Percentiles rank a stretch among this genome's conserved stretches.
These are phyloP conservation scores for Phrynocephalus vlangalii DNA, from an alignment of 2,797 vertebrate genomes.

Conservation along the genomic window DNA sequence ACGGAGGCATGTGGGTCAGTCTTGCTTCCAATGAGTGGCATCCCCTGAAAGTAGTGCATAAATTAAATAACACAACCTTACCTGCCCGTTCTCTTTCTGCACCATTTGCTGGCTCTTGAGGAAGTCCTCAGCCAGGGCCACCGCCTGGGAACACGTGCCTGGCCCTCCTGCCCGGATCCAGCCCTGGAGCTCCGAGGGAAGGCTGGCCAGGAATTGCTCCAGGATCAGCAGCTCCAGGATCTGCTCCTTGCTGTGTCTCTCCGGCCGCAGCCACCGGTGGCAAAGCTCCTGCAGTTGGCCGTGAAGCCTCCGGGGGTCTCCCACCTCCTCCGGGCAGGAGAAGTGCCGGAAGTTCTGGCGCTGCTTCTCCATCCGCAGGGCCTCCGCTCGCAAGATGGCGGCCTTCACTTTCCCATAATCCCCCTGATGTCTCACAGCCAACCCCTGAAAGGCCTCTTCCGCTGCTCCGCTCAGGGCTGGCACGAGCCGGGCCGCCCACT, in stretches of 20 bases:
- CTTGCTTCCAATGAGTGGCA: neutral
- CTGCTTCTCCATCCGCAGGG: neutral
- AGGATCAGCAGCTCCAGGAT: neutral
- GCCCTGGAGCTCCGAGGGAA: conserved; percentile 36
- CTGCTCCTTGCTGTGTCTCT: no score
- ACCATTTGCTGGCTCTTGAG: neutral
- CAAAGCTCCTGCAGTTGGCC: no score
- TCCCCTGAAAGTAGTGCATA: no score
- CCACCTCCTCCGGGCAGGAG: neutral
- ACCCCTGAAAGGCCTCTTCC: no score
- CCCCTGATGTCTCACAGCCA: no score
- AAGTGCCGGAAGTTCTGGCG: conserved; percentile 11
- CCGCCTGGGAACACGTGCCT: conserved; percentile 27
- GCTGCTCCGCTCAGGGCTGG: no score
- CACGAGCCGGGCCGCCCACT: neutral
- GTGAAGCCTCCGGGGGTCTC: no score
- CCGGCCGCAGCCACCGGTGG: no score
- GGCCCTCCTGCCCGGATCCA: conserved; percentile 36
- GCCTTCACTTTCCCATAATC: neutral
- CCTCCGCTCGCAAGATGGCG: no score
- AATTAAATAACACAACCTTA: conserved; percentile 5
- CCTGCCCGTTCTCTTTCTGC: neutral
- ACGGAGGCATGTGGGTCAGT: no score
- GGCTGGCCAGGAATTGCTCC: conserved; percentile 38
- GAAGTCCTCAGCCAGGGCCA: conserved; percentile 23